phyloP scores from a whole-genome alignment of 2,797 vertebrate genomes.

The Hemitrygon akajei region DNA sequence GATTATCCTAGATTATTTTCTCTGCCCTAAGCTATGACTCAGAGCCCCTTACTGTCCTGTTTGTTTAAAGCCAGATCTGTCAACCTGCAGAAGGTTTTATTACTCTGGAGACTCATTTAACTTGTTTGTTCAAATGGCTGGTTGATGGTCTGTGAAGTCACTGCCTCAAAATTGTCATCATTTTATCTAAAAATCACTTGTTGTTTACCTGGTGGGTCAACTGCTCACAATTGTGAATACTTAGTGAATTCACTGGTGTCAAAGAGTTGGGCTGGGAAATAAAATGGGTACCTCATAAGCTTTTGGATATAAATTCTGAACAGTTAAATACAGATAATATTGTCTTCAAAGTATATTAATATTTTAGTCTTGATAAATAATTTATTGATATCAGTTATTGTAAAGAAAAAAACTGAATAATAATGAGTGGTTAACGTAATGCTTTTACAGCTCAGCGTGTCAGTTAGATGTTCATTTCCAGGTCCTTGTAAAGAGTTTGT shows the following conservation, averaged over 20 bases:
- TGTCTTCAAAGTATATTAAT: neutral
- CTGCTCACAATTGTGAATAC: neutral
- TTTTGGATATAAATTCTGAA: too few relatives aligned
- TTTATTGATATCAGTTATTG: neutral
- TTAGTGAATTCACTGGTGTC: neutral
- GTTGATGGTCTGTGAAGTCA: conserved; percentile 9
- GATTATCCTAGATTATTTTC: neutral
- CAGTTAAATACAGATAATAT: neutral
- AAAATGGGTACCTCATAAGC: neutral
- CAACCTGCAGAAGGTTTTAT: neutral
- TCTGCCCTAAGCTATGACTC: neutral
- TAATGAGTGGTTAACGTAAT: too few relatives aligned
- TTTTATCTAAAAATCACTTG: neutral
- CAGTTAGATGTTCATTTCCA: too few relatives aligned
- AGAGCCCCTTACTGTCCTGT: neutral
- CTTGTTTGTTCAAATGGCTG: conserved; percentile 20
- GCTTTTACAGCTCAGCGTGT: too few relatives aligned
- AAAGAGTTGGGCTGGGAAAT: neutral
- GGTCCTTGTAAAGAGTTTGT: too few relatives aligned
- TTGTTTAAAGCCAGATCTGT: conserved; percentile 11
- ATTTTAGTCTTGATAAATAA: neutral
- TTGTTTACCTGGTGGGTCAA: neutral
- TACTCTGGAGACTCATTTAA: conserved; percentile 1
- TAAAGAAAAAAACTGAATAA: neutral
- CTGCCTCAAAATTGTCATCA: neutral